Conservation (phyloP, 2,797 vertebrate genomes). For the Phalloptychus januarius region DNA sequence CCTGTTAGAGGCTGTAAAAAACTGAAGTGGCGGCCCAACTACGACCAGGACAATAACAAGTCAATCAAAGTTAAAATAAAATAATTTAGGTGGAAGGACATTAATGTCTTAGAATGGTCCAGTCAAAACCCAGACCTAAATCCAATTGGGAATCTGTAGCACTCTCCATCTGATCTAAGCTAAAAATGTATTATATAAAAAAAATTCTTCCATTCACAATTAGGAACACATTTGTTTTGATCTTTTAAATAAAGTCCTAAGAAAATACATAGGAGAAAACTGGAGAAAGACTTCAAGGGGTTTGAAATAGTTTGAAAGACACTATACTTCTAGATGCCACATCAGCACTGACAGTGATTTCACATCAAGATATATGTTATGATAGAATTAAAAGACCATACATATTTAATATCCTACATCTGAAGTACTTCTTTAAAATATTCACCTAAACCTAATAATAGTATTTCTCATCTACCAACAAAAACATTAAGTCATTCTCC, state of each 20-base stretch:
- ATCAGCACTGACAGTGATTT: conserved; percentile 44
- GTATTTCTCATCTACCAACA: conserved; percentile 23
- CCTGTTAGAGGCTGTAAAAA: not conserved
- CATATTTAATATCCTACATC: not conserved
- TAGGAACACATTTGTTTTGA: not conserved
- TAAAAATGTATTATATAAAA: no score
- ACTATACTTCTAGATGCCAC: conserved; percentile 25
- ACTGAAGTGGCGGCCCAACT: not conserved
- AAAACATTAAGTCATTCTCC: conserved; percentile 3
- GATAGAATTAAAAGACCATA: not conserved
- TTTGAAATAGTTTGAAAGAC: not conserved
- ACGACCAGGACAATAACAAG: not conserved
- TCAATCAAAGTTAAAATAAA: not conserved
- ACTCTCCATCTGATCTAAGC: not conserved
- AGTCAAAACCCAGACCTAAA: not conserved
- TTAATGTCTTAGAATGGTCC: not conserved
- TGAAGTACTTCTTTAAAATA: conserved; percentile 1
- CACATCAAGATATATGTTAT: conserved; percentile 47
- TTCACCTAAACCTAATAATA: conserved; percentile 23
- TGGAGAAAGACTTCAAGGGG: not conserved
- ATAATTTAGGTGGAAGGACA: not conserved
- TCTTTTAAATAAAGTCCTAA: not conserved
- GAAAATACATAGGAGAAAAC: not conserved
- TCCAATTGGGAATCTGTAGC: not conserved
- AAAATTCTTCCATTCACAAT: not conserved